These are phyloP conservation scores for Cettia cetti DNA, from an alignment of 2,113 vertebrate genomes.

Conservation along the genomic window DNA sequence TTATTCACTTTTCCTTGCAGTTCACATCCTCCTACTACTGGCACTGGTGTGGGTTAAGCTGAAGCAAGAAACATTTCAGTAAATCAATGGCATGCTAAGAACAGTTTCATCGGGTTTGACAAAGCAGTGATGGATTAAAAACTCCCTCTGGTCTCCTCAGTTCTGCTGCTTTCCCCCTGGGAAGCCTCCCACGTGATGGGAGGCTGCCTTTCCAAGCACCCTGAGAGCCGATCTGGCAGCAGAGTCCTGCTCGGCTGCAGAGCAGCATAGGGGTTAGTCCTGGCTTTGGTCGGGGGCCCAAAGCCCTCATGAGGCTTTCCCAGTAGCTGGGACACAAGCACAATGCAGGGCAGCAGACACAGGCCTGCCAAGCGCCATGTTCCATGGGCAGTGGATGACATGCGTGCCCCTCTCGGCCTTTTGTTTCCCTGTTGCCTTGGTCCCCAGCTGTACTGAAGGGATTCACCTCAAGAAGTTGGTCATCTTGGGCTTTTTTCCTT, in stretches of 20 bases:
- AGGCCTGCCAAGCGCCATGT: background rate
- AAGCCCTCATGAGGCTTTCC: background rate
- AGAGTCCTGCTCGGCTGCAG: rapidly evolving
- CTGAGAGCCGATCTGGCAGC: background rate
- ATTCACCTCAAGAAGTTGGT: background rate
- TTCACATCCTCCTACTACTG: background rate
- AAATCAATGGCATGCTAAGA: background rate
- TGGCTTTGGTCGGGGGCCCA: background rate
- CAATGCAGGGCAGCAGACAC: background rate
- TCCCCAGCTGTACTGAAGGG: background rate
- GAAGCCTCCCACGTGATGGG: background rate
- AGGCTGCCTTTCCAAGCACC: background rate
- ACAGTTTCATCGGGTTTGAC: background rate
- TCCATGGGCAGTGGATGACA: background rate
- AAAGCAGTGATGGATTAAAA: background rate
- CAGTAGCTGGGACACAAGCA: background rate
- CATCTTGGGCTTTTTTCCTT: background rate
- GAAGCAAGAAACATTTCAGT: background rate
- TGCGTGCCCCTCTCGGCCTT: background rate
- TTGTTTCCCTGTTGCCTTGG: background rate
- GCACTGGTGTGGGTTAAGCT: background rate
- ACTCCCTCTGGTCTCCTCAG: background rate
- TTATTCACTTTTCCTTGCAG: background rate
- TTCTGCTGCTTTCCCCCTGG: background rate
- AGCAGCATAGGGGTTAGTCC: background rate